A percentile compares a stretch with the other conserved stretches of the same genome.
Conservation (phyloP, 2,888 invertebrate species). For the Lasioglossum morio region DNA sequence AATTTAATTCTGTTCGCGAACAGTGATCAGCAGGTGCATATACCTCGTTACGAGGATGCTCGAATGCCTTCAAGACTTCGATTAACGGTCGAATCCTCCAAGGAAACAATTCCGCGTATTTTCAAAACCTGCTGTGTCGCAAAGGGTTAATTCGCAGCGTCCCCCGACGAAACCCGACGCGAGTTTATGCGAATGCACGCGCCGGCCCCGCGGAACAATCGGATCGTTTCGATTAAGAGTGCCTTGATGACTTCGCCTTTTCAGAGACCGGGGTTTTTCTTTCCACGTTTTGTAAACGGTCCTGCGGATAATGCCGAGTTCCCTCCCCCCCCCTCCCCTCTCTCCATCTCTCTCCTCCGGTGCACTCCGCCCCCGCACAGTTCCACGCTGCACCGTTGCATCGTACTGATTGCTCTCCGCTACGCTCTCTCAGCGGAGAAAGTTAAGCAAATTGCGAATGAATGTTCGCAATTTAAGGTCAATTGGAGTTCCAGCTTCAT, state of each 20-base stretch:
- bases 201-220: not conserved
- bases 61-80: not conserved
- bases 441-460: slow-evolving; percentile 54
- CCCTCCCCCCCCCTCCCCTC: not conserved
- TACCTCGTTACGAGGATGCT: not conserved
- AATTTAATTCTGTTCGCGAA: not conserved
- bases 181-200: not conserved
- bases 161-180: slow-evolving; percentile 19
- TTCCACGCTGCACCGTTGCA: slow-evolving; percentile 31
- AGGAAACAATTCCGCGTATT: no score
- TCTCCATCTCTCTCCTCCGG: not conserved
- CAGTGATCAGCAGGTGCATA: not conserved
- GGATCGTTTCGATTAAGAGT: slow-evolving; percentile 36
- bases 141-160: slow-evolving; percentile 8
- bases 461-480: slow-evolving; percentile 54
- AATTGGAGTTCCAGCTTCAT: slow-evolving; percentile 52
- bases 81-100: not conserved
- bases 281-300: slow-evolving; percentile 5
- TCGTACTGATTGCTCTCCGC: slow-evolving; percentile 49
- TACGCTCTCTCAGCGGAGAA: not conserved
- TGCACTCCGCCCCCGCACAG: slow-evolving; percentile 8
- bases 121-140: not conserved
- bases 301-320: slow-evolving; percentile 4
- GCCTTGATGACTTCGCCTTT: not conserved
- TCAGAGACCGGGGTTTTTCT: not conserved